Conservation (phyloP, 2,797 vertebrate species). For the Peromyscus aztecus region DNA sequence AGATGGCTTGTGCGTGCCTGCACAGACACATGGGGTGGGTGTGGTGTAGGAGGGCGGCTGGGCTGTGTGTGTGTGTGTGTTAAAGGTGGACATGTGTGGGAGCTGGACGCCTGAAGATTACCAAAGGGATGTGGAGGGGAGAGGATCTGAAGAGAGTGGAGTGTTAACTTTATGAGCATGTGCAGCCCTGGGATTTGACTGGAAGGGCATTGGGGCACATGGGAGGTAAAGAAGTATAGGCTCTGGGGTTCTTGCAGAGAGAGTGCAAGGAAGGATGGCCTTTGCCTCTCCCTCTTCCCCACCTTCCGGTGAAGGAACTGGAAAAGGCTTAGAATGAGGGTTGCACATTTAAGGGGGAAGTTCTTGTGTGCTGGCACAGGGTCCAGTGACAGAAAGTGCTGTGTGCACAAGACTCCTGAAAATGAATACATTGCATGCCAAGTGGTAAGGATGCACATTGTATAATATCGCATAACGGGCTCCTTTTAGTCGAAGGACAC, state of each 20-base stretch:
- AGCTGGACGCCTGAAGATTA: constrained; percentile 9
- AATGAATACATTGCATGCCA: neutral
- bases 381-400: neutral
- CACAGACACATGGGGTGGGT: constrained; percentile 74
- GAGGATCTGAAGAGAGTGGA: neutral
- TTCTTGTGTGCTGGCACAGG: neutral
- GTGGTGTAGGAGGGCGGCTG: constrained; percentile 48
- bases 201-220: neutral
- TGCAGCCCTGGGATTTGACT: neutral
- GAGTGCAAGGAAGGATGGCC: neutral
- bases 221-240: neutral
- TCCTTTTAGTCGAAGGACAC: neutral
- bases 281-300: neutral
- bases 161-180: constrained; percentile 36
- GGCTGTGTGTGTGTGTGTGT: neutral
- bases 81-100: constrained; percentile 41
- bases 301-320: neutral
- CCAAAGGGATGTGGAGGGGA: neutral
- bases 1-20: constrained; percentile 66
- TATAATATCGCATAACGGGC: neutral
- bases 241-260: neutral
- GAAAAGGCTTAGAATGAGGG: constrained; percentile 33
- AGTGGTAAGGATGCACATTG: neutral
- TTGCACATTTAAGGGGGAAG: constrained; percentile 33
- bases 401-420: neutral